Conservation (phyloP, 2,888 invertebrate genomes). For the Anoplius nigerrimus region DNA sequence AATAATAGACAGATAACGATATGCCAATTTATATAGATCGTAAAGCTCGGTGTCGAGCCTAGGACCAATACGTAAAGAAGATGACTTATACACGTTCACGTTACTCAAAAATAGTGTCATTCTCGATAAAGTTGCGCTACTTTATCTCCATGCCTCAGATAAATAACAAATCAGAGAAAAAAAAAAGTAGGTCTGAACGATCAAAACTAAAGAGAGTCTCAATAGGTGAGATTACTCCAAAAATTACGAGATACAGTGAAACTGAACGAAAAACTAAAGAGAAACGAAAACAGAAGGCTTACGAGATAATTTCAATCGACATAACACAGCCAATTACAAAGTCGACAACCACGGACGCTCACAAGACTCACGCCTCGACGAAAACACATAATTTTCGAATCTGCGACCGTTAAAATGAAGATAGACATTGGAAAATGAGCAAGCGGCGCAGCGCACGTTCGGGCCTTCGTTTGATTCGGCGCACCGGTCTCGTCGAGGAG, state of each 20-base stretch:
- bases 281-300: conserved; percentile 33
- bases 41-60: too few relatives aligned
- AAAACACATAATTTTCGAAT: conserved; percentile 7
- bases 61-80: too few relatives aligned
- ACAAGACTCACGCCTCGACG: conserved; percentile 43
- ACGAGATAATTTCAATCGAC: conserved; percentile 31
- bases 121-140: too few relatives aligned
- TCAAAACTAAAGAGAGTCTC: neutral
- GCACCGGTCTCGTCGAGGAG: too few relatives aligned
- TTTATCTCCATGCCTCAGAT: neutral
- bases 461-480: too few relatives aligned
- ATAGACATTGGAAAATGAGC: conserved; percentile 9
- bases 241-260: conserved; percentile 38
- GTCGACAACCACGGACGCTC: conserved; percentile 42
- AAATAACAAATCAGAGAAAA: too few relatives aligned
- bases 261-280: conserved; percentile 48
- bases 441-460: too few relatives aligned
- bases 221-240: conserved; percentile 12
- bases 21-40: too few relatives aligned
- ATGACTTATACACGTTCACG: too few relatives aligned
- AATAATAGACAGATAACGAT: too few relatives aligned
- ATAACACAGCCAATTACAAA: conserved; percentile 31
- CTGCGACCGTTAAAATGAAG: neutral
- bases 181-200: neutral
- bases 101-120: too few relatives aligned